Evolutionary conservation across 2,888 invertebrate species (phyloP), one percentile per base, ranked within the genome.

Genomic region (Dicyrtoma fusca): DNA sequence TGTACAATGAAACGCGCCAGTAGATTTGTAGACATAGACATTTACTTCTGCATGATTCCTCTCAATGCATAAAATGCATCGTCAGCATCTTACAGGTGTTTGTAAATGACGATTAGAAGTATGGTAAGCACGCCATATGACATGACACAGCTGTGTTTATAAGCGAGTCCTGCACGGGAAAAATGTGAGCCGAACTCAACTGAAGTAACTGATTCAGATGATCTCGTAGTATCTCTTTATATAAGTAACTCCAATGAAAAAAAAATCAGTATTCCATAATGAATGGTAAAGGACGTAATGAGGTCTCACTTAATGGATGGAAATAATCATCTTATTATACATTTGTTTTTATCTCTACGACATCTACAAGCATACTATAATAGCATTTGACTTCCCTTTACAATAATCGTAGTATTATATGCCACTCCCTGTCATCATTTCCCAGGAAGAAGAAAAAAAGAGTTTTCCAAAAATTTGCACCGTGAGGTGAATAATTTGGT

Each of bases 241-340:
- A n/a, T n/a, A n/a, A n/a, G n/a, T n/a, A 57, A 25, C 23, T 14
- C 11, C 25, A 61, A 61, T 61, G 8, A 34, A 34, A 34, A 34
- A 34, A 34, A 34, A 34, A 34, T 34, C 8, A 34, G 34, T 34
- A 34, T 34, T 34, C 34, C 3, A 34, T 8, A 34, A 34, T 34
- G 34, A 61, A 61, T 61, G 44, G 44, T 42, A 23, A 5, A 61
- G 61, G 61, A 61, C 61, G 61, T 61, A 61, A 61, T 61, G 61
- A 42, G 61, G 44, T 61, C 34, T 61, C 61, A 61, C 42, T 61
- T n/a, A 26, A 61, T 61, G 61, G 61, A 61, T 61, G 61, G 61
- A 61, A 34, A 61, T 11, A n/a, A 61, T 34, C 61, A 34, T 61
- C 26, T 44, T 13, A 55, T 55, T 23, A 19, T 49, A 17, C 19